Conservation (phyloP, 2,113 vertebrate species). For the Vireo altiloquus region DNA sequence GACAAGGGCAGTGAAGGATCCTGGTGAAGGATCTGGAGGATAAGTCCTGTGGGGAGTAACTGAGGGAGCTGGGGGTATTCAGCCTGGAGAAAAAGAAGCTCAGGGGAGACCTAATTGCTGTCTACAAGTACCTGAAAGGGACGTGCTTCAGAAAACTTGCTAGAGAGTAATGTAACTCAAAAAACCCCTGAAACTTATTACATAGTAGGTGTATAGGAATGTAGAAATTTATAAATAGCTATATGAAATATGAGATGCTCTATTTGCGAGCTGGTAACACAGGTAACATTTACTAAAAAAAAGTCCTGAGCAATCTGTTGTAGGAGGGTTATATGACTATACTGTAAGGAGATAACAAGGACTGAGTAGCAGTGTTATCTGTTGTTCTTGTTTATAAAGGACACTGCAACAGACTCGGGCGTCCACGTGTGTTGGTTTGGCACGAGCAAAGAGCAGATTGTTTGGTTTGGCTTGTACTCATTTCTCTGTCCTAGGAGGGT, state of each 20-base stretch:
- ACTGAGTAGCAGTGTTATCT: neutral
- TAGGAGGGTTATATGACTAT: neutral
- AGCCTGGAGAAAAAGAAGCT: neutral
- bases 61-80: neutral
- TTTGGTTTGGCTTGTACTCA: neutral
- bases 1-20: too few relatives aligned
- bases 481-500: neutral
- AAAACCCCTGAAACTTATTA: accelerated
- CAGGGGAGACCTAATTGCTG: neutral
- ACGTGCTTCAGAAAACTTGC: neutral
- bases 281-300: accelerated
- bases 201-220: neutral
- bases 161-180: neutral
- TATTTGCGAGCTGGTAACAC: neutral
- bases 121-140: neutral
- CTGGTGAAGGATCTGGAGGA: neutral
- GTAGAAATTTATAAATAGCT: neutral
- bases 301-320: neutral
- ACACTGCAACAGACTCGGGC: neutral
- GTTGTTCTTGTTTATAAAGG: neutral
- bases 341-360: neutral
- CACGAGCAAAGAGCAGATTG: neutral
- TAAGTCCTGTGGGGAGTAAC: neutral
- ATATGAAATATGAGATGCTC: neutral
- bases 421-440: neutral